Evolutionary conservation across 2,888 invertebrate genomes (phyloP), one percentile per base, ranked within the genome.

Genomic region (Nowickia ferox): DNA sequence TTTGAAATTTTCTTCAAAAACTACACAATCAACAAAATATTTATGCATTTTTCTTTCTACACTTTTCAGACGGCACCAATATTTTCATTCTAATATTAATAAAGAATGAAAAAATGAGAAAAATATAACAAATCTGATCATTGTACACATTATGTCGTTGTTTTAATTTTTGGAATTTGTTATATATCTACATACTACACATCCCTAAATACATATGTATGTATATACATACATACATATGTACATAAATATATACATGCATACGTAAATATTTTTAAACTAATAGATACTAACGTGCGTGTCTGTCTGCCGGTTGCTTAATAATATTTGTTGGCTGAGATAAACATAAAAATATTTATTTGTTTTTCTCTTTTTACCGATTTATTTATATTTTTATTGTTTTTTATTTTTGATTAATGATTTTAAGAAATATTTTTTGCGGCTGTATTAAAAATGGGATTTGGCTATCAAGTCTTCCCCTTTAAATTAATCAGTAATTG

Each of bases 11-110:
- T 44, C 40, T 72, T 79, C 40, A n/a, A 15, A 44, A 51, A 30
- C 63, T 57, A 83, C 30, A 84, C 71, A 81, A 81, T 77, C 53
- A 44, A 61, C 57, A 83, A 68, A 71, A 53, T 66, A 22, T 61
- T 72, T 86, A 68, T 86, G 86, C 86, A 86, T 65, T 86, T 85
- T 79, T 74, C 72, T 68, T 68, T 68, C 72, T 66, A 79, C 30
- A 65, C 63, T 81, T 77, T 87, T 86, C 87, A 87, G 87, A 87
- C 87, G 87, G 87, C 87, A 87, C 87, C 87, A 87, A 87, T 71
- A 75, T 46, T 85, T 87, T 80, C 72, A 22, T 71, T 63, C 48
- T 38, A 51, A 48, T 68, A 85, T 63, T 68, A 17, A 74, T 6
- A 6, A 66, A 63, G 19, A 72, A 51, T 38, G 9, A 11, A 17